phyloP scores from a whole-genome alignment of 2,888 invertebrate species.

The Anthophora plumipes region DNA sequence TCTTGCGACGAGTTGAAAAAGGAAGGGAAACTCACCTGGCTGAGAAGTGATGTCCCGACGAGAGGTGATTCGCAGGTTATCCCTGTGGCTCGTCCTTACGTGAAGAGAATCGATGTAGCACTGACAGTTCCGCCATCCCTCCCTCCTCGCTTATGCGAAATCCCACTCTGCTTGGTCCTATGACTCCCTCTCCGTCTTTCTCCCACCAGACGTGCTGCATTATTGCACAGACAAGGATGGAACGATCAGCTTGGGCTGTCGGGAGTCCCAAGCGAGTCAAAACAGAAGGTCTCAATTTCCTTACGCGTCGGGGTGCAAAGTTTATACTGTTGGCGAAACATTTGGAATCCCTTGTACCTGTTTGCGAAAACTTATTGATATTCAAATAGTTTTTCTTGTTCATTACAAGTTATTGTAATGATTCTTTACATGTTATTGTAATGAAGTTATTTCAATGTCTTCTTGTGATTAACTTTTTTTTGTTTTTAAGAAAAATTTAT shows the following conservation, averaged over 20 bases:
- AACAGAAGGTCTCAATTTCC: slow-evolving; percentile 25
- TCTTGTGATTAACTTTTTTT: too few species aligned
- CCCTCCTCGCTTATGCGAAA: slow-evolving; percentile 56
- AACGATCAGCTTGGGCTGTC: slow-evolving; percentile 1
- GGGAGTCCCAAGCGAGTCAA: slow-evolving; percentile 18
- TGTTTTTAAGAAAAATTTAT: too few species aligned
- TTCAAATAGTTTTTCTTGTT: too few species aligned
- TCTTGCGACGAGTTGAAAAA: slow-evolving; percentile 24
- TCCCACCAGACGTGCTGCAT: slow-evolving; percentile 45
- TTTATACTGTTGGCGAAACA: neutral
- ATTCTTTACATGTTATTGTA: too few species aligned
- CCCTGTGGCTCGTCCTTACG: slow-evolving; percentile 74
- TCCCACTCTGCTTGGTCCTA: slow-evolving; percentile 67
- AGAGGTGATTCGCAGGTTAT: slow-evolving; percentile 64
- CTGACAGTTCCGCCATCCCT: slow-evolving; percentile 76
- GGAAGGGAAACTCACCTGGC: slow-evolving; percentile 50
- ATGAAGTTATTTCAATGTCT: too few species aligned
- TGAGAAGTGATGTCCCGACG: slow-evolving; percentile 47
- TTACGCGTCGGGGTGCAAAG: neutral
- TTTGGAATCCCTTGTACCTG: too few species aligned
- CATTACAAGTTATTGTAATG: too few species aligned
- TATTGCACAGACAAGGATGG: slow-evolving; percentile 40
- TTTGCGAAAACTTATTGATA: too few species aligned
- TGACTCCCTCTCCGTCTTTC: slow-evolving; percentile 60
- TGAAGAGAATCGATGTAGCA: slow-evolving; percentile 78